Percentiles rank a stretch among this genome's conserved stretches.
Evolutionary conservation across 1,140 invertebrate genomes (phyloP).

Genomic region (Cecropterus lyciades): DNA sequence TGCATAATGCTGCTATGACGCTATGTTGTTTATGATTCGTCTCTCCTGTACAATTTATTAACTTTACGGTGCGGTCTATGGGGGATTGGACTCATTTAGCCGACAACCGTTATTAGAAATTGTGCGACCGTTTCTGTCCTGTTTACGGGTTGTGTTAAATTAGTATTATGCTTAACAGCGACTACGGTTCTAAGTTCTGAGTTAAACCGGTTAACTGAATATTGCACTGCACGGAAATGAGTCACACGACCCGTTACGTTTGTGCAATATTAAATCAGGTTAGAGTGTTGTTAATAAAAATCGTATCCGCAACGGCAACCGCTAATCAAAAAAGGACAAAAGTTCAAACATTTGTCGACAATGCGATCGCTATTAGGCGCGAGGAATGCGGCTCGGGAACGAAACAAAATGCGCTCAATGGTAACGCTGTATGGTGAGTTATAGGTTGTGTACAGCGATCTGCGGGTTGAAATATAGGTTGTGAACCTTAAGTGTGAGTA

Average conservation of each 20-base stretch:
- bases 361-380: constrained; percentile 61
- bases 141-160: constrained; percentile 1
- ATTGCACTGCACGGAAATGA: constrained; percentile 1
- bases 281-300: constrained; percentile 57
- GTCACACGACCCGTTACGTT: constrained; percentile 24
- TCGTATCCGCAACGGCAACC: constrained; percentile 65
- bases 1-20: constrained; percentile 70
- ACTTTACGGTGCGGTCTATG: constrained; percentile 44
- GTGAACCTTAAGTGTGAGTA: constrained; percentile 51
- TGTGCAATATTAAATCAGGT: constrained; percentile 35
- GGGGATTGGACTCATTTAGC: constrained; percentile 38
- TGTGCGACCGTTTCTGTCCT: neutral
- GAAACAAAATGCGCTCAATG: constrained; percentile 68
- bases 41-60: constrained; percentile 68
- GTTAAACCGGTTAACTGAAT: neutral
- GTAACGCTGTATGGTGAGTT: constrained; percentile 63
- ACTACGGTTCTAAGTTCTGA: neutral
- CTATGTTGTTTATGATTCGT: constrained; percentile 68
- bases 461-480: constrained; percentile 38
- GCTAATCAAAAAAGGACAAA: constrained; percentile 81
- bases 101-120: constrained; percentile 29
- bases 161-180: neutral
- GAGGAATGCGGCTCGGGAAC: constrained; percentile 54
- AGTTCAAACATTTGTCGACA: constrained; percentile 77
- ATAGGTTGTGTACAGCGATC: constrained; percentile 55